Base-by-base conservation (phyloP, 2,888 invertebrate species). In the Matsumyia berberina region DNA sequence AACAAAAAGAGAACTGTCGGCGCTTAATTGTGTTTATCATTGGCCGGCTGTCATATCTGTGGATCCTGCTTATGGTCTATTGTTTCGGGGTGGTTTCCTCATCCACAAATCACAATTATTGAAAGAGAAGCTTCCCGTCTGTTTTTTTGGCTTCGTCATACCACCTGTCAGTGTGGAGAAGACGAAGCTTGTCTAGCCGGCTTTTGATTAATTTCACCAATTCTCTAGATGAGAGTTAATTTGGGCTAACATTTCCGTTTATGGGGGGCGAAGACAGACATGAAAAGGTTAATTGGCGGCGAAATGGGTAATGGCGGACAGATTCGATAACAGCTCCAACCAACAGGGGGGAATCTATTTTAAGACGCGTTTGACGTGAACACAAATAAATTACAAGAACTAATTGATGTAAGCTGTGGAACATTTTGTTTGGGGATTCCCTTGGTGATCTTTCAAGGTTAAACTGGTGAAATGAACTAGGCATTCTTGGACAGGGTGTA, bases 121-220 rank as follows among this genome's bases (percentile, higher is more conserved):
- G 15, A 6, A 42, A 42, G 42, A 42, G 6, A 15, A 42, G 2
- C 3, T 12, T 24, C 4, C 1, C 2, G 4, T n/a, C 15, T 9
- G 8, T 2, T 35, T 35, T 35, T 8, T 2, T 35, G 33, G 33
- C 33, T 33, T n/a, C n/a, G 8, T 35, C 35, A 35, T 9, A 35
- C 8, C 2, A 11, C 46, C 17, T 49, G 46, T 49, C 24, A 49
- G 2, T 9, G 17, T 9, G 17, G 8, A 46, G 46, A 17, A 9
- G 46, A 39, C 1, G 3, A 29, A 60, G 31, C 31, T 60, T 44
- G 60, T 44, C 12, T 6, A 44, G 60, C 60, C 44, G 17, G 60
- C 37, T 44, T 57, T 60, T 60, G 60, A 60, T 60, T 60, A 44
- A 60, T 60, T 42, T 42, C 12, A 31, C 9, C 42, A 29, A 44